A percentile compares a stretch with the other conserved stretches of the same genome.
Evolutionary conservation across 2,888 invertebrate species (phyloP).

Genomic region (Sarcophaga rosellei): DNA sequence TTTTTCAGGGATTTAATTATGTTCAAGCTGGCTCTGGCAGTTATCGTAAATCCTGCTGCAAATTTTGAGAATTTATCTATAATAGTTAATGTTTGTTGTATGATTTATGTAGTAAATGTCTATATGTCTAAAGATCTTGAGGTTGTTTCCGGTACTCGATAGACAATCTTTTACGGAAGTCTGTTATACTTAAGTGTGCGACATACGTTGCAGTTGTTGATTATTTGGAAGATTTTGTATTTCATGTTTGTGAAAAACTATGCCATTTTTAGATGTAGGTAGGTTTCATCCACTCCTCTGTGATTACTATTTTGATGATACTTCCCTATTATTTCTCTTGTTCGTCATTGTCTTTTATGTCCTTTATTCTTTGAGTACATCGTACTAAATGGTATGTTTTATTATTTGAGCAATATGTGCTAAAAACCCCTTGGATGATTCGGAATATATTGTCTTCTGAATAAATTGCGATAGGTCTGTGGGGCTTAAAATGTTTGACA

Average conservation of each 20-base stretch:
- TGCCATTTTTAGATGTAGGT: neutral
- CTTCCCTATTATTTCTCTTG: constrained; percentile 62
- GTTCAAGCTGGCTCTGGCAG: constrained; percentile 45
- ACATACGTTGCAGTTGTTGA: no score
- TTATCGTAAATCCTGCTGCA: constrained; percentile 45
- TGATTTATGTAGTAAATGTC: no score
- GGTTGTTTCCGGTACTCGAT: no score
- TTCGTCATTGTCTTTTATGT: constrained; percentile 54
- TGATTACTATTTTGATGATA: constrained; percentile 59
- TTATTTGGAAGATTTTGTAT: no score
- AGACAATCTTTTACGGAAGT: no score
- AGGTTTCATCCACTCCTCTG: constrained; percentile 3
- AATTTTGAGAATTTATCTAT: no score
- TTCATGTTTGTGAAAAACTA: no score
- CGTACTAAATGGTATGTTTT: no score
- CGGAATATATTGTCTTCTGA: neutral
- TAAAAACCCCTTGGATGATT: neutral
- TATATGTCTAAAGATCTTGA: no score
- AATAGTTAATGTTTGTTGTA: no score
- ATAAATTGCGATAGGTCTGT: constrained; percentile 13
- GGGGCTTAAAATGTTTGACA: constrained; percentile 43
- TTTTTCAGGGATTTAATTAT: no score
- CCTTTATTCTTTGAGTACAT: constrained; percentile 8
- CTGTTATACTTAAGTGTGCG: no score
- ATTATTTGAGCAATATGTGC: neutral